These are phyloP conservation scores for Phaenicophaeus curvirostris DNA, from an alignment of 2,797 vertebrate species.

Conservation along the genomic window DNA sequence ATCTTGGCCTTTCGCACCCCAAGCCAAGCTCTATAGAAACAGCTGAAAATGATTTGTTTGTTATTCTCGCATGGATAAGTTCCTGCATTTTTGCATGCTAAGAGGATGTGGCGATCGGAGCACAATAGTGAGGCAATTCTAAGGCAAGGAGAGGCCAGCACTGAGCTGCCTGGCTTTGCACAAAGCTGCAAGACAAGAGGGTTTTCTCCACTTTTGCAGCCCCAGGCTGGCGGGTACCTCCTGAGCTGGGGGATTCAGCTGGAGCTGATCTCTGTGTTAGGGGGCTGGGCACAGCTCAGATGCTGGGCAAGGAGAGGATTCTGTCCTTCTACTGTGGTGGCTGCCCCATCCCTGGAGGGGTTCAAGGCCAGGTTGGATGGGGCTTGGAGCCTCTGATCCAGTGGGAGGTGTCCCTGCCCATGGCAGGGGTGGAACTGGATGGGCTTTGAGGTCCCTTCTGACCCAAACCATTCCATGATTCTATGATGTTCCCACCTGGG, in stretches of 20 bases:
- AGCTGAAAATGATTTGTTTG: slow-evolving; percentile 55
- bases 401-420: too few species aligned
- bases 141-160: background rate
- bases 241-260: rapidly evolving
- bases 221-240: rapidly evolving
- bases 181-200: rapidly evolving
- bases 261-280: rapidly evolving
- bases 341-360: too few species aligned
- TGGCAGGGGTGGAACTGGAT: too few species aligned
- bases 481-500: background rate
- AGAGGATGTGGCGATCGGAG: background rate
- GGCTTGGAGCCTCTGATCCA: too few species aligned
- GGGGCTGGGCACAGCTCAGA: background rate
- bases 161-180: background rate
- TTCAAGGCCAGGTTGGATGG: too few species aligned
- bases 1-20: slow-evolving; percentile 5
- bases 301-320: background rate
- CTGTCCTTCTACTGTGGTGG: too few species aligned
- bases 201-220: background rate
- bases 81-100: background rate
- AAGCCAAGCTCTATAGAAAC: slow-evolving; percentile 24
- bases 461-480: too few species aligned
- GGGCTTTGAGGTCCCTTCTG: too few species aligned
- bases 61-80: slow-evolving; percentile 20
- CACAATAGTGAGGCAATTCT: background rate